Conservation (phyloP, 2,797 vertebrate species). For the Cyprinodon diabolis region DNA sequence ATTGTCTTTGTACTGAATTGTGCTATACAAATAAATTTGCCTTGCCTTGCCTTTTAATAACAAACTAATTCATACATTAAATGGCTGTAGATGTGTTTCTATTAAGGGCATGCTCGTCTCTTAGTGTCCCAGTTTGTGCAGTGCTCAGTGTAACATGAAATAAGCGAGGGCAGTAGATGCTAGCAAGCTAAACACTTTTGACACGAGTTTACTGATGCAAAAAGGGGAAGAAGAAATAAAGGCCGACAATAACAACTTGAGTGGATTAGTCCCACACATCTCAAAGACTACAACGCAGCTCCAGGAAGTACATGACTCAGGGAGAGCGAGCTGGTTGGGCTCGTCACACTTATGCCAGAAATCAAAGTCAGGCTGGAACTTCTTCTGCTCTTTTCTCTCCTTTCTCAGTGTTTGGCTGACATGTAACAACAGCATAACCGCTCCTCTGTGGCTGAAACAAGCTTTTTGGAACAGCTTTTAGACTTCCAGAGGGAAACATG, state of each 20-base stretch:
- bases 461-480: slow-evolving; percentile 48
- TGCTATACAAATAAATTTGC: too few relatives aligned
- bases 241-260: slow-evolving; percentile 20
- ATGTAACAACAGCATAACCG: slow-evolving; percentile 52
- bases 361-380: slow-evolving; percentile 26
- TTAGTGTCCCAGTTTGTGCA: not conserved
- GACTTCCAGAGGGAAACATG: slow-evolving; percentile 30
- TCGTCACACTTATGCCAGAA: slow-evolving; percentile 25
- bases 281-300: slow-evolving; percentile 46
- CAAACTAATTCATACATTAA: not conserved
- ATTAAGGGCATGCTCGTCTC: not conserved
- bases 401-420: slow-evolving; percentile 49
- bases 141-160: not conserved
- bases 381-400: slow-evolving; percentile 40
- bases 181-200: slow-evolving; percentile 9
- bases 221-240: slow-evolving; percentile 22
- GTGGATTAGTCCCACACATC: slow-evolving; percentile 59
- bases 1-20: too few relatives aligned
- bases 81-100: not conserved
- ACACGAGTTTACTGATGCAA: slow-evolving; percentile 28
- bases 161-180: slow-evolving; percentile 17
- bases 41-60: not conserved
- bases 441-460: slow-evolving; percentile 49
- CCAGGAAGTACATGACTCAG: slow-evolving; percentile 48
- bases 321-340: slow-evolving; percentile 10